Conservation (phyloP, 1,140 invertebrate species). For the Plectrocnemia conspersa region DNA sequence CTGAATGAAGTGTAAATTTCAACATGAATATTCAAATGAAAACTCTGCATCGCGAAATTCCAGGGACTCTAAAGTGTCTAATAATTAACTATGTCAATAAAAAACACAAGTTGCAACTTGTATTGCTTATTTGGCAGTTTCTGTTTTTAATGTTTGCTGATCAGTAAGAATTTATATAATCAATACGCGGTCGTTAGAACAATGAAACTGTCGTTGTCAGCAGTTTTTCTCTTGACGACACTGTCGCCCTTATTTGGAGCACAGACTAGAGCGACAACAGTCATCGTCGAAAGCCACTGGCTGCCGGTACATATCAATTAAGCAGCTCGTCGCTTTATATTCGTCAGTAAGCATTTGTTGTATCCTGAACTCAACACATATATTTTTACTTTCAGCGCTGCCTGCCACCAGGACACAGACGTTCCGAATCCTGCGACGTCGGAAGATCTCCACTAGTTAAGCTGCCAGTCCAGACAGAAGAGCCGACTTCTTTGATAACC, state of each 20-base stretch:
- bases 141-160: no score
- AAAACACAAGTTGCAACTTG: no score
- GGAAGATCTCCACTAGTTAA: constrained; percentile 20
- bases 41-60: no score
- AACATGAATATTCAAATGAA: constrained; percentile 23
- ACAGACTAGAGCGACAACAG: background rate
- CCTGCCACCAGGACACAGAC: constrained; percentile 25
- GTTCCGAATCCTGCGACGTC: constrained; percentile 34
- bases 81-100: no score
- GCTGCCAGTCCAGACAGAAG: background rate
- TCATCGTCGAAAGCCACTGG: background rate
- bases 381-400: constrained; percentile 25
- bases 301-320: constrained; percentile 10
- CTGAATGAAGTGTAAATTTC: constrained; percentile 19
- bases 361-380: background rate
- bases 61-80: no score
- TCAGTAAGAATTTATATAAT: no score
- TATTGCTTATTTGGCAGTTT: no score
- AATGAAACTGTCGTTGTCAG: no score
- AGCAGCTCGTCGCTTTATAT: background rate
- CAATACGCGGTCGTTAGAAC: no score
- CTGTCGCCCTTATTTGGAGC: background rate
- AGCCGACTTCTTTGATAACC: constrained; percentile 6
- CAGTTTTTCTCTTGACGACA: no score
- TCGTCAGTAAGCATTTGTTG: background rate